phyloP scores from a whole-genome alignment of 2,797 vertebrate genomes.

The Sparidentex hasta region DNA sequence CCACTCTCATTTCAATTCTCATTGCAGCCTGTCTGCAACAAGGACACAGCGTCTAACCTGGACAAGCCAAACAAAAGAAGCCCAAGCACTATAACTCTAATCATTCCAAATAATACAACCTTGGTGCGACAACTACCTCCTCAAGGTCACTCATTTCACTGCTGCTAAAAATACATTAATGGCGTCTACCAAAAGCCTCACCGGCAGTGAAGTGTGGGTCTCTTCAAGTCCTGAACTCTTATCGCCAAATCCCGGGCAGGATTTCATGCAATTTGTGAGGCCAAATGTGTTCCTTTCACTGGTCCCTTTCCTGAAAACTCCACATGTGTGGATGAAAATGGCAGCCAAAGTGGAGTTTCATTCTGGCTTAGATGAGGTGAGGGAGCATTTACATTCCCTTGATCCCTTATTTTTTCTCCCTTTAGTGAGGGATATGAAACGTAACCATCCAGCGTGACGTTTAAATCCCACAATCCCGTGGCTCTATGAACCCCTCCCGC shows the following conservation, averaged over 20 bases:
- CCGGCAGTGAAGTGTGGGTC: constrained; percentile 29
- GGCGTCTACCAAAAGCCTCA: constrained; percentile 42
- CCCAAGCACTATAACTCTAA: constrained; percentile 20
- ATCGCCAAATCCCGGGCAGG: constrained; percentile 63
- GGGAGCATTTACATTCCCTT: constrained; percentile 79
- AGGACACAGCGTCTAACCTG: constrained; percentile 60
- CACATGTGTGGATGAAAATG: constrained; percentile 69
- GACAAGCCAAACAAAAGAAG: constrained; percentile 3
- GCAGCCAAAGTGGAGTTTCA: constrained; percentile 73
- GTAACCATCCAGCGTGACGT: constrained; percentile 61
- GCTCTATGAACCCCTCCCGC: constrained; percentile 50
- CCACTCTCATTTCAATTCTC: constrained; percentile 74
- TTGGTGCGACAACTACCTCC: constrained; percentile 42
- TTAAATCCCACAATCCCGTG: constrained; percentile 60
- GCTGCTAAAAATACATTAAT: constrained; percentile 46
- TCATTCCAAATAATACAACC: constrained; percentile 53
- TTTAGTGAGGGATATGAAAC: constrained; percentile 68
- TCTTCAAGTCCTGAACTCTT: constrained; percentile 47
- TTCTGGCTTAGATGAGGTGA: constrained; percentile 75
- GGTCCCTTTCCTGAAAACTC: constrained; percentile 59
- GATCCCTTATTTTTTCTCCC: constrained; percentile 63
- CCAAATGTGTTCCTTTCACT: constrained; percentile 71
- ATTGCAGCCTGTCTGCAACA: constrained; percentile 66
- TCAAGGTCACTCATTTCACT: constrained; percentile 53
- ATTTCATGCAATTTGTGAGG: constrained; percentile 72